These are phyloP conservation scores for Aphidius ervi DNA, from an alignment of 1,140 invertebrate genomes.

Conservation along the genomic window DNA sequence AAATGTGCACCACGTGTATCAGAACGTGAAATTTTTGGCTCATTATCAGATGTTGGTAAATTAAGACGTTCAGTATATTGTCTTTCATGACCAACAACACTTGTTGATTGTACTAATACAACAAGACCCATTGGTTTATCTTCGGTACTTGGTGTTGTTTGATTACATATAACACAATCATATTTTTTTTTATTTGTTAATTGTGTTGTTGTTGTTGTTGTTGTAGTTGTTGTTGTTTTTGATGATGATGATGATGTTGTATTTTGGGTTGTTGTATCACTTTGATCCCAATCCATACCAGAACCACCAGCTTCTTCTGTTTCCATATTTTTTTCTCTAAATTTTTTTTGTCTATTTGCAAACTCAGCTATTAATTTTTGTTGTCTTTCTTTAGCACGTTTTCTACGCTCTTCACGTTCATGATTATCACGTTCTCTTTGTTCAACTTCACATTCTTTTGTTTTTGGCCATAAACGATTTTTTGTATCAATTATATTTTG, in stretches of 20 bases:
- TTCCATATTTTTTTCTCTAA: slow-evolving; percentile 81
- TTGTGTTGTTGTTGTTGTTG: slow-evolving; percentile 53
- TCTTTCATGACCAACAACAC: slow-evolving; percentile 73
- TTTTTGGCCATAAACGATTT: slow-evolving; percentile 71
- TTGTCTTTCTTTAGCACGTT: slow-evolving; percentile 82
- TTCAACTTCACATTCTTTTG: slow-evolving; percentile 72
- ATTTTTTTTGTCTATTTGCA: slow-evolving; percentile 84
- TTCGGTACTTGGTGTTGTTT: slow-evolving; percentile 78
- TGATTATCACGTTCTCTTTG: slow-evolving; percentile 66
- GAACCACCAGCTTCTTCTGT: slow-evolving; percentile 55
- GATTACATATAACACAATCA: slow-evolving; percentile 94
- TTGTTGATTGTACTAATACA: slow-evolving; percentile 81
- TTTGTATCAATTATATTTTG: slow-evolving; percentile 65
- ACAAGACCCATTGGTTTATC: slow-evolving; percentile 87
- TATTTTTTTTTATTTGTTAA: slow-evolving; percentile 64
- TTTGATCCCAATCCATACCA: slow-evolving; percentile 66
- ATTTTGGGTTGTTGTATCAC: neutral
- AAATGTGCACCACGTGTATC: slow-evolving; percentile 65
- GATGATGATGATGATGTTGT: neutral
- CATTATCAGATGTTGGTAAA: slow-evolving; percentile 66
- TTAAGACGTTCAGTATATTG: slow-evolving; percentile 57
- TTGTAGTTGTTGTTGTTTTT: neutral
- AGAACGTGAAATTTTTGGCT: slow-evolving; percentile 51
- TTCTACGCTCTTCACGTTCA: slow-evolving; percentile 76
- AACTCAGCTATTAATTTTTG: slow-evolving; percentile 91